Conservation (phyloP, 2,888 invertebrate genomes). For the Philhelius pedissequus region DNA sequence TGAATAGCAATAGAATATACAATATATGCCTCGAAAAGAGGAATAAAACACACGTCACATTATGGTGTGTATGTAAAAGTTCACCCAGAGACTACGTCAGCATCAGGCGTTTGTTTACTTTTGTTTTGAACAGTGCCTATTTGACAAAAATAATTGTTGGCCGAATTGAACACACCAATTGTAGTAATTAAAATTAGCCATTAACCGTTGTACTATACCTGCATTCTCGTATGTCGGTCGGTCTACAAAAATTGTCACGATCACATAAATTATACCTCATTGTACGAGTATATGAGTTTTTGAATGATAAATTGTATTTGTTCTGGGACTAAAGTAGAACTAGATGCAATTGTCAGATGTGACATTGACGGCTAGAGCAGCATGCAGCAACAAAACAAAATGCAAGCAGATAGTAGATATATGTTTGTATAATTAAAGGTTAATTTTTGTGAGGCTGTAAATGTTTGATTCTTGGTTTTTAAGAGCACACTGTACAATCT, state of each 20-base stretch:
- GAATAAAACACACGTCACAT: slow-evolving; percentile 5
- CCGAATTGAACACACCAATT: background rate
- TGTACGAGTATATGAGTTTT: background rate
- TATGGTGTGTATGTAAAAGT: background rate
- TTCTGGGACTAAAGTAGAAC: background rate
- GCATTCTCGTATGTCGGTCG: too few species aligned
- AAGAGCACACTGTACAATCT: background rate
- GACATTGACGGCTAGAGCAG: background rate
- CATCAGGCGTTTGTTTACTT: background rate
- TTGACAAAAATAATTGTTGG: background rate
- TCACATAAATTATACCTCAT: background rate
- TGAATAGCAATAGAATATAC: background rate
- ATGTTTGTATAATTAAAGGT: slow-evolving; percentile 20
- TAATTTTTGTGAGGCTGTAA: background rate
- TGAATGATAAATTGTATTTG: background rate
- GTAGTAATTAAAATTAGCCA: slow-evolving; percentile 4
- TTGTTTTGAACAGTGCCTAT: background rate
- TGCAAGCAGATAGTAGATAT: background rate
- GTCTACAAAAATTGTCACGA: background rate
- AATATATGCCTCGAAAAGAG: background rate
- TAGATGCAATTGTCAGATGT: background rate
- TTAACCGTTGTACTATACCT: too few species aligned
- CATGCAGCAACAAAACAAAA: background rate
- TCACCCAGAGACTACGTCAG: background rate
- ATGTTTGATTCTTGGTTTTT: background rate